These are phyloP conservation scores for Lepidochitona cinerea DNA, from an alignment of 2,888 invertebrate species.

Conservation along the genomic window DNA sequence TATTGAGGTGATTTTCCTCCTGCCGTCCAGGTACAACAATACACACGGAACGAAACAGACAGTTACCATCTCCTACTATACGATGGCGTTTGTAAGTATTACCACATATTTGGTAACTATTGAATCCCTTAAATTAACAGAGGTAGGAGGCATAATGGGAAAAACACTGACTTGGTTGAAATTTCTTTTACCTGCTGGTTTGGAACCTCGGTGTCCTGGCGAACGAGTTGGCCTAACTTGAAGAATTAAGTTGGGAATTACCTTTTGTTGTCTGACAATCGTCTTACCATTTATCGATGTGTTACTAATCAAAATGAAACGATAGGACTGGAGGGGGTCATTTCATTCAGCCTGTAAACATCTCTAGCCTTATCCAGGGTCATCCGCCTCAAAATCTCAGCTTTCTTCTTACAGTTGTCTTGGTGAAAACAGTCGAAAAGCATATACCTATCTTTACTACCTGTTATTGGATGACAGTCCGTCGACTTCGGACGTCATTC, in stretches of 20 bases:
- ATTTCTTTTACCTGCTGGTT: too few relatives aligned
- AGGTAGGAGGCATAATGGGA: too few relatives aligned
- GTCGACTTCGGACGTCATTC: neutral
- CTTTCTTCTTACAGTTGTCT: neutral
- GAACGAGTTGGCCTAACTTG: too few relatives aligned
- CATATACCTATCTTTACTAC: too few relatives aligned
- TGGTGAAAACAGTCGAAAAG: too few relatives aligned
- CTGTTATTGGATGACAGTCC: neutral
- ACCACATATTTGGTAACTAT: too few relatives aligned
- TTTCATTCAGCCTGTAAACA: constrained; percentile 5
- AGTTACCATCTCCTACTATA: neutral
- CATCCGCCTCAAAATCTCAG: neutral
- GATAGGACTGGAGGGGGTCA: neutral
- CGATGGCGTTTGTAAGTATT: too few relatives aligned
- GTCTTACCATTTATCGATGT: neutral
- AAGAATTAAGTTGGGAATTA: neutral
- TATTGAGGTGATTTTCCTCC: too few relatives aligned
- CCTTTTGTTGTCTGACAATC: neutral
- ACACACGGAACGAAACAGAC: neutral
- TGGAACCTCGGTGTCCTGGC: too few relatives aligned
- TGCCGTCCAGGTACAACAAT: too few relatives aligned
- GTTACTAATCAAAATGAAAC: neutral
- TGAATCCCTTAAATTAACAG: too few relatives aligned
- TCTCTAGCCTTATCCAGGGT: neutral
- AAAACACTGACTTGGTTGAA: too few relatives aligned